Conservation (phyloP, 2,113 vertebrate species). For the Lamprotornis superbus region DNA sequence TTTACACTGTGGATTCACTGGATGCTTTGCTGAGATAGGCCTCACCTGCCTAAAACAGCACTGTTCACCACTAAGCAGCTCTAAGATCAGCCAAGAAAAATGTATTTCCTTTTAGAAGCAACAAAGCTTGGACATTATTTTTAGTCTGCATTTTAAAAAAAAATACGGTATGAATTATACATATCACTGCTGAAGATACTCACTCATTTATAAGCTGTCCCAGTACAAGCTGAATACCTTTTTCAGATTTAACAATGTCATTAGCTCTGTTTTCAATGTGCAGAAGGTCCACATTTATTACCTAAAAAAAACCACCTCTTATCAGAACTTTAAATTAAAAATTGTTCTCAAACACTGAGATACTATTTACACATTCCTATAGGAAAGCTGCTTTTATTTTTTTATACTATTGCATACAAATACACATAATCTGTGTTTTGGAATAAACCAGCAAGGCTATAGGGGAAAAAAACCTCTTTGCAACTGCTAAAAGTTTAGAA, state of each 20-base stretch:
- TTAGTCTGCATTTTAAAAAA: neutral
- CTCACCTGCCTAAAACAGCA: neutral
- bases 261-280: slow-evolving; percentile 90
- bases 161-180: neutral
- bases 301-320: slow-evolving; percentile 67
- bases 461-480: neutral
- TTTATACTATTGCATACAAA: neutral
- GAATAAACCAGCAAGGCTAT: neutral
- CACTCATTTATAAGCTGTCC: slow-evolving; percentile 94
- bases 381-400: neutral
- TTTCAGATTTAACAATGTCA: slow-evolving; percentile 88
- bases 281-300: slow-evolving; percentile 91
- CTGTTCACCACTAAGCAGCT: neutral
- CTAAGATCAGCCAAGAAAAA: neutral
- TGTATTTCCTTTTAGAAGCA: neutral
- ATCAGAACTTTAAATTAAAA: slow-evolving; percentile 9
- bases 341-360: neutral
- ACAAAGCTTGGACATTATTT: neutral
- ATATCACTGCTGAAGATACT: slow-evolving; percentile 67
- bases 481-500: neutral
- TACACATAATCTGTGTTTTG: neutral
- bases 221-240: slow-evolving; percentile 84
- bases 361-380: neutral
- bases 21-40: neutral
- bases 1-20: neutral